phyloP scores from a whole-genome alignment of 2,797 vertebrate genomes.

The Cryptoblepharus egeriae region DNA sequence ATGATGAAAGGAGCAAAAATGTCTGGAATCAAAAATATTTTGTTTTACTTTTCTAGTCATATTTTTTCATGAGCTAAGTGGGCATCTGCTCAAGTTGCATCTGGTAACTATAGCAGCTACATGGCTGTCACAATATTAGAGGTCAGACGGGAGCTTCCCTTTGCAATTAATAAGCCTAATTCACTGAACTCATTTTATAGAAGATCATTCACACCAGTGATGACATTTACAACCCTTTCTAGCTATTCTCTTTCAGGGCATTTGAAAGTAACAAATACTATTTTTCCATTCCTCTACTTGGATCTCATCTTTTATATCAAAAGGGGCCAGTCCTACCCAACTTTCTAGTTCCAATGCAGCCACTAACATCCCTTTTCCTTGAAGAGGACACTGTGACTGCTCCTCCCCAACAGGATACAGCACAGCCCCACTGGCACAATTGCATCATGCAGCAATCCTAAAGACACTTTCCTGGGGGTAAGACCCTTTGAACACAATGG shows the following conservation, averaged over 20 bases:
- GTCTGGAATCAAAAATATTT: background rate
- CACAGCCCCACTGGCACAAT: too few relatives aligned
- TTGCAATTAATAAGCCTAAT: background rate
- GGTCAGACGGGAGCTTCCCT: background rate
- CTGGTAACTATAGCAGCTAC: constrained; percentile 22
- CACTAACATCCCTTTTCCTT: too few relatives aligned
- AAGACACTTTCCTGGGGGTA: too few relatives aligned
- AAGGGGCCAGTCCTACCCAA: too few relatives aligned
- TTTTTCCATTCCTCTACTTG: background rate
- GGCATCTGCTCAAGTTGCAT: constrained; percentile 55
- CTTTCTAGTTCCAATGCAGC: too few relatives aligned
- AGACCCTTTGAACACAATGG: too few relatives aligned
- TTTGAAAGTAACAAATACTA: background rate
- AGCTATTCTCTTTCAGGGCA: background rate
- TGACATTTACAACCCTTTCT: background rate
- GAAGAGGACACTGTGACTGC: too few relatives aligned
- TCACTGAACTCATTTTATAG: background rate
- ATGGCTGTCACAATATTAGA: background rate
- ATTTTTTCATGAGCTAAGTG: constrained; percentile 51
- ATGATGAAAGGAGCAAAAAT: constrained; percentile 37
- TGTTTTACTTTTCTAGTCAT: constrained; percentile 49
- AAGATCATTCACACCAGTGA: background rate
- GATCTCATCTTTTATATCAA: background rate
- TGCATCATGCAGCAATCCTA: too few relatives aligned
- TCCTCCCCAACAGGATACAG: too few relatives aligned